phyloP scores from a whole-genome alignment of 2,888 invertebrate species.

The Crossocerus cetratus region DNA sequence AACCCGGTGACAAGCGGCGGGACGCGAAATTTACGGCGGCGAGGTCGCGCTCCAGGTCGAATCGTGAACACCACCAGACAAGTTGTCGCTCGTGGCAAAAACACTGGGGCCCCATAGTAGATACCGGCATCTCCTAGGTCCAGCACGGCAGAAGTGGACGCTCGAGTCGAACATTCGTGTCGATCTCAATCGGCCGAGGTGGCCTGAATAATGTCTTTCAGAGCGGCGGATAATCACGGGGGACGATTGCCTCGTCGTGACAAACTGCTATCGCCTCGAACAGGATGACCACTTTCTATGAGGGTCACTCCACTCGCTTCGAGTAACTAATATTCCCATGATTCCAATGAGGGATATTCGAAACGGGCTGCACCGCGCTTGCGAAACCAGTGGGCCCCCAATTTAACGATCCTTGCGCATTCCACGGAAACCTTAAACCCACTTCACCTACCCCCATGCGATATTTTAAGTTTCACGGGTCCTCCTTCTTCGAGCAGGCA shows the following conservation, averaged over 20 bases:
- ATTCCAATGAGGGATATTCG: conserved; percentile 35
- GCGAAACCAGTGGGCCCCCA: conserved; percentile 42
- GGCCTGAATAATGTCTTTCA: conserved; percentile 32
- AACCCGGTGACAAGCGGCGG: conserved; percentile 71
- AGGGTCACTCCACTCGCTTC: background rate
- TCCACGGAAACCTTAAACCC: conserved; percentile 55
- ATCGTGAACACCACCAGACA: conserved; percentile 71
- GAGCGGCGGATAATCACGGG: conserved; percentile 23
- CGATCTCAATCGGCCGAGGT: conserved; percentile 27
- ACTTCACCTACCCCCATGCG: conserved; percentile 51
- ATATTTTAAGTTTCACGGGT: conserved; percentile 56
- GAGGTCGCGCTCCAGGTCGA: conserved; percentile 69
- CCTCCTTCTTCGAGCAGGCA: conserved; percentile 38
- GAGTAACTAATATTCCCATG: too few species aligned
- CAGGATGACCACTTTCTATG: background rate
- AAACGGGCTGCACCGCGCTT: conserved; percentile 18
- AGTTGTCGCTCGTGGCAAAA: conserved; percentile 63
- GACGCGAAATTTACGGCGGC: conserved; percentile 71
- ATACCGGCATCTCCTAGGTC: conserved; percentile 30
- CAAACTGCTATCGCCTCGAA: background rate
- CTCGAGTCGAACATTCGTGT: conserved; percentile 23
- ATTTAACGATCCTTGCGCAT: conserved; percentile 48
- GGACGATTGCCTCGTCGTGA: conserved; percentile 17
- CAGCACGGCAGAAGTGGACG: conserved; percentile 6
- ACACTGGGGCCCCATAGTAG: conserved; percentile 36